These are phyloP conservation scores for Philereme transversata DNA, from an alignment of 2,888 invertebrate genomes.

Conservation along the genomic window DNA sequence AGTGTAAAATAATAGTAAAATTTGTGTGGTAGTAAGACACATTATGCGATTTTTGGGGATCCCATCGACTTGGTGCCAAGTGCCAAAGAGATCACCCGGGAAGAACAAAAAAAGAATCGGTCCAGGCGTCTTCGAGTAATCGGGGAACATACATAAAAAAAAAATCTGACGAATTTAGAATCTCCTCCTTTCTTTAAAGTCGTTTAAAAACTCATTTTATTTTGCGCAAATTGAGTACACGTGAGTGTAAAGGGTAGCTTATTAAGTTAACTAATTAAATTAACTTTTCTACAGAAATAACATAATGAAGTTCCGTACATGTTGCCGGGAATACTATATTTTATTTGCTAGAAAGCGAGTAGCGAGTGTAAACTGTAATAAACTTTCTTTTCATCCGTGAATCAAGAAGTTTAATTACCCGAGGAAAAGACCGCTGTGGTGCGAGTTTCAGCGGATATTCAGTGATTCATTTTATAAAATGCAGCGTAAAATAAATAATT, in stretches of 20 bases:
- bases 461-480: background rate
- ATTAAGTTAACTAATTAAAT: slow-evolving; percentile 9
- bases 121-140: too few relatives aligned
- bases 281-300: background rate
- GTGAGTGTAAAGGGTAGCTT: background rate
- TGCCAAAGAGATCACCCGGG: too few relatives aligned
- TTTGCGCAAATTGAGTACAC: too few relatives aligned
- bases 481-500: background rate
- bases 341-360: background rate
- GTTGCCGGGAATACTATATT: slow-evolving; percentile 4
- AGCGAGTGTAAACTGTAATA: slow-evolving; percentile 16
- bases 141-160: too few relatives aligned
- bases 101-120: too few relatives aligned
- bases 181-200: too few relatives aligned
- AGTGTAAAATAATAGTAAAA: too few relatives aligned
- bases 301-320: background rate
- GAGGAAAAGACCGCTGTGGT: slow-evolving; percentile 16
- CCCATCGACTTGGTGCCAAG: too few relatives aligned
- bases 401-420: slow-evolving; percentile 37
- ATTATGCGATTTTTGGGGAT: too few relatives aligned
- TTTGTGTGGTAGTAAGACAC: too few relatives aligned
- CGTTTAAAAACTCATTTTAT: too few relatives aligned
- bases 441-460: slow-evolving; percentile 5
- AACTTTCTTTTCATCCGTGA: slow-evolving; percentile 31
- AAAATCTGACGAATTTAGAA: too few relatives aligned